These are phyloP conservation scores for Kuschelorhynchus macadamiae DNA, from an alignment of 2,888 invertebrate genomes.

Conservation along the genomic window DNA sequence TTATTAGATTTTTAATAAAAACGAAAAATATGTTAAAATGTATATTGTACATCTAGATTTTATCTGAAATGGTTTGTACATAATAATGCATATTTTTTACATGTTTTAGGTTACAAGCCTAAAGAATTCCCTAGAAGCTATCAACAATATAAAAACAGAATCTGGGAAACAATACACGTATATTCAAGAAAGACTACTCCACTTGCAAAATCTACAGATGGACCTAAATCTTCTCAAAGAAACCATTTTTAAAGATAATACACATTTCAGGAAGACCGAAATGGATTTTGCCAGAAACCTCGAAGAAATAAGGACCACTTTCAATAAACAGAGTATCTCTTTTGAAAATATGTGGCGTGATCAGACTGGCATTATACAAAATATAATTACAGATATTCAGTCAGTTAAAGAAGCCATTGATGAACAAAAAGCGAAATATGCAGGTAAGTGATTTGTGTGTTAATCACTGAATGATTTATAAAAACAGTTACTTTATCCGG, in stretches of 20 bases:
- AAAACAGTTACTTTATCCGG: too few relatives aligned
- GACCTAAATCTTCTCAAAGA: conserved; percentile 59
- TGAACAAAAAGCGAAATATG: conserved; percentile 69
- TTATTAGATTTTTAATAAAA: too few relatives aligned
- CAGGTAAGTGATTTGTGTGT: conserved; percentile 48
- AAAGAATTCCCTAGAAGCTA: conserved; percentile 68
- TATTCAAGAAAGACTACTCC: conserved; percentile 55
- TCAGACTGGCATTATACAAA: conserved; percentile 62
- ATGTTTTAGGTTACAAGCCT: conserved; percentile 30
- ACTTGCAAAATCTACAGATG: conserved; percentile 58
- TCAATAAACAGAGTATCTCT: conserved; percentile 65
- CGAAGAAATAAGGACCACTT: conserved; percentile 63
- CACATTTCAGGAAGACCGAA: conserved; percentile 54
- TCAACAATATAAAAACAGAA: conserved; percentile 51
- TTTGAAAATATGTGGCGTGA: conserved; percentile 66
- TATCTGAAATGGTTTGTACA: too few relatives aligned
- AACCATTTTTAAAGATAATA: conserved; percentile 60
- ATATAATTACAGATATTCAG: conserved; percentile 56
- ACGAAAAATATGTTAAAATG: too few relatives aligned
- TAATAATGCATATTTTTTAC: too few relatives aligned
- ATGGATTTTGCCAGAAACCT: conserved; percentile 55
- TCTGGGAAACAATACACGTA: conserved; percentile 52
- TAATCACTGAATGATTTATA: too few relatives aligned
- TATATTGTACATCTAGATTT: too few relatives aligned
- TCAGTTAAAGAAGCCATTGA: conserved; percentile 59